Base-by-base conservation (phyloP, 1,140 invertebrate genomes). In the Orussus abietinus region DNA sequence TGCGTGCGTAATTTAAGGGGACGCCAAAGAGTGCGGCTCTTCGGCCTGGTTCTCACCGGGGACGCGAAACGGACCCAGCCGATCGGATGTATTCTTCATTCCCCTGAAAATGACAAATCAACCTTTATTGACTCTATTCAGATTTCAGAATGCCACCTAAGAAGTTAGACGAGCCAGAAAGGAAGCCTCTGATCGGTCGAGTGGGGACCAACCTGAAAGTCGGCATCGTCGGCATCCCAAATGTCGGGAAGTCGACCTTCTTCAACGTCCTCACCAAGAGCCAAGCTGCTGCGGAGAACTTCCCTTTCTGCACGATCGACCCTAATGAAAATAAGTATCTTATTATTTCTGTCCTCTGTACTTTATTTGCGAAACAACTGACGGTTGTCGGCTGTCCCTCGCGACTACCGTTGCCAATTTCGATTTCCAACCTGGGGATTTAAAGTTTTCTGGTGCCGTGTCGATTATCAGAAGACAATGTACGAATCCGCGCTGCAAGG, bases 241-340 rank as follows among this genome's bases (percentile, higher is more conserved):
- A 98, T 79, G 95, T 98, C 51, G 95, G 95, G 40, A 99, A 99
- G 75, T 98, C 94, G 4, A 98, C 97, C 28, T 99, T 99, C 75
- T 99, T 99, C 78, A 99, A 99, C 75, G 94, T 99, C 1, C 71
- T 99, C 20, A 98, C 95, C 11, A 94, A 98, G 69, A 96, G 92
- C 66, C 85, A 91, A 61, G 96, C 92, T 6, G 83, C 92, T 39
- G 94, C 96, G 38, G 92, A 98, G 76, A 98, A 99, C 65, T 98
- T 98, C 72, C 96, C 97, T 4, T 99, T 99, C 77, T 99, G 97
- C 78, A 99, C 97, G 62, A 99, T 99, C 64, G 95, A 99, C 78
- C 97, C 97, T 14, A 99, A 99, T 92, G 96, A 99, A 85, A 98
- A 94, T 96, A 93, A 95, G 90, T 93, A 88, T 86, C 45, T 56